phyloP scores from a whole-genome alignment of 2,113 vertebrate species.

The Gambusia holbrooki region DNA sequence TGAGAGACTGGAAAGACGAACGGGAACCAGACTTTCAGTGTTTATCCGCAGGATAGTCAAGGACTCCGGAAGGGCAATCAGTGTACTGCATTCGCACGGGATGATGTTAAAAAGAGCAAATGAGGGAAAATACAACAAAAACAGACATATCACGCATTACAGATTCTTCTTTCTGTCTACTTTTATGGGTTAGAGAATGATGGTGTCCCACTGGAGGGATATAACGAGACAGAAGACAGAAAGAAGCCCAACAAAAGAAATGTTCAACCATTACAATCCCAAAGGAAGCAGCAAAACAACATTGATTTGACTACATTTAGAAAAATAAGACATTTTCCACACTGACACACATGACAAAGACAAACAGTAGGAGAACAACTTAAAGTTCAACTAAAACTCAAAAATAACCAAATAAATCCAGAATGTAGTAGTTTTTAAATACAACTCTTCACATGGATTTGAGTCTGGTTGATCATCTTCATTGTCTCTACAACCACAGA shows the following conservation, averaged over 20 bases:
- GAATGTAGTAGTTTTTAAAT: background rate
- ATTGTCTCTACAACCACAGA: background rate
- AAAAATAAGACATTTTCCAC: background rate
- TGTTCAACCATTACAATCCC: background rate
- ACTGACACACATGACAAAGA: background rate
- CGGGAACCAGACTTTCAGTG: conserved; percentile 42
- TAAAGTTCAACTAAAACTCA: background rate
- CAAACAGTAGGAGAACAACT: background rate
- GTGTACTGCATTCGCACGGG: background rate
- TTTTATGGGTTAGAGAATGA: background rate
- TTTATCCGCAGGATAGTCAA: conserved; percentile 19
- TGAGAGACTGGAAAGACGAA: conserved; percentile 49
- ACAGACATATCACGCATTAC: background rate
- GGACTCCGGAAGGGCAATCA: conserved; percentile 6
- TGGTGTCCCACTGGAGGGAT: background rate
- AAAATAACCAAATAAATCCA: background rate
- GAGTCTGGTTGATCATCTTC: background rate
- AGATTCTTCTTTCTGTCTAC: background rate
- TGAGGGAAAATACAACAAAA: background rate
- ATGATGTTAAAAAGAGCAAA: conserved; percentile 15
- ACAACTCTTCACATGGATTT: background rate
- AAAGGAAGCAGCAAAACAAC: background rate
- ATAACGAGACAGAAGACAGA: background rate
- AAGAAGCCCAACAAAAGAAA: background rate
- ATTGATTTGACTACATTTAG: background rate